These are phyloP conservation scores for Sander vitreus DNA, from an alignment of 2,113 vertebrate genomes.

Conservation along the genomic window DNA sequence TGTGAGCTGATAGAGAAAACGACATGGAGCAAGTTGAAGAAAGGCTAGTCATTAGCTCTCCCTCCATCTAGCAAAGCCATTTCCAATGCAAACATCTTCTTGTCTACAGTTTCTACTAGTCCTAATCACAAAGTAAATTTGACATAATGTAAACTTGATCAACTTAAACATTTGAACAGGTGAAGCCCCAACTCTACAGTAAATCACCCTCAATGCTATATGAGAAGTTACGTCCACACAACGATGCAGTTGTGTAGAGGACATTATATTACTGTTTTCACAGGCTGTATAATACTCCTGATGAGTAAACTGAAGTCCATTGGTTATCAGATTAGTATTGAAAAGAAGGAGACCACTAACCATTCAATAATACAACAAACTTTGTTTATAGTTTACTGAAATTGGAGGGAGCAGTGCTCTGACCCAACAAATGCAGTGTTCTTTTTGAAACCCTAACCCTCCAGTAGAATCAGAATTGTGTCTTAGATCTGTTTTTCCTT, in stretches of 20 bases:
- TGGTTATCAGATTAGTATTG: no score
- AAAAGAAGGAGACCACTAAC: no score
- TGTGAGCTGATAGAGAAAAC: background rate
- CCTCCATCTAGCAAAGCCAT: background rate
- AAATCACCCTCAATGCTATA: background rate
- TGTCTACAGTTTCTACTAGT: background rate
- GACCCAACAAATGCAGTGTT: background rate
- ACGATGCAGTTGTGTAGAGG: background rate
- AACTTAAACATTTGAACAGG: background rate
- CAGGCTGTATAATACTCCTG: no score
- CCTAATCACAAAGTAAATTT: background rate
- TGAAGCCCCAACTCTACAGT: no score
- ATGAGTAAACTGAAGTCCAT: no score
- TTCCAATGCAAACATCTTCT: background rate
- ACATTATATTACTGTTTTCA: no score
- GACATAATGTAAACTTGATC: background rate
- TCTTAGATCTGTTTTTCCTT: constrained; percentile 29
- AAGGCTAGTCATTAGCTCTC: background rate
- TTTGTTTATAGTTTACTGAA: background rate
- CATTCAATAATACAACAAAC: no score
- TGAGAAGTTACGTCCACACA: background rate
- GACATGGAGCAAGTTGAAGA: background rate
- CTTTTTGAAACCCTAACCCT: background rate
- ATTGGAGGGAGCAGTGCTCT: background rate
- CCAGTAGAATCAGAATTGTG: background rate